Conservation (phyloP, 2,888 invertebrate species). For the Ceramica pisi region DNA sequence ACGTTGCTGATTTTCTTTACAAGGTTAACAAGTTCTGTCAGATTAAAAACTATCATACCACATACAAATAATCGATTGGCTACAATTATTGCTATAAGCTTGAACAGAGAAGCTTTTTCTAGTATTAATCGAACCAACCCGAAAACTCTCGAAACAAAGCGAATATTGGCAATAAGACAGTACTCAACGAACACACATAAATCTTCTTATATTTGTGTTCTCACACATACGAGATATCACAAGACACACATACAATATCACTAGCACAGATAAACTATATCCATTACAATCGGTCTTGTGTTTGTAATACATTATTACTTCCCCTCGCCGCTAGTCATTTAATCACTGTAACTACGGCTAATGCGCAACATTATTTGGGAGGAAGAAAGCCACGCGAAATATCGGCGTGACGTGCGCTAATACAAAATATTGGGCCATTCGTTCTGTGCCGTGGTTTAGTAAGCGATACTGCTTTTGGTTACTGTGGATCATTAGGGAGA, state of each 20-base stretch:
- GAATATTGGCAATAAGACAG: constrained; percentile 48
- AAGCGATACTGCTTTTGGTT: constrained; percentile 42
- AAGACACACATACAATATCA: constrained; percentile 10
- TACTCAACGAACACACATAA: constrained; percentile 41
- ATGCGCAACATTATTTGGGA: constrained; percentile 87
- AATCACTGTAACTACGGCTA: constrained; percentile 89
- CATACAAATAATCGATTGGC: neutral
- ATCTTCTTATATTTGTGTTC: constrained; percentile 38
- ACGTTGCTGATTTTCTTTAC: neutral
- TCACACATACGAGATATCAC: constrained; percentile 17
- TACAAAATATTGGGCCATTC: constrained; percentile 81
- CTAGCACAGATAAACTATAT: constrained; percentile 40
- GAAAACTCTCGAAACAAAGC: constrained; percentile 32
- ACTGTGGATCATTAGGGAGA: constrained; percentile 36
- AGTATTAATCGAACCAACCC: constrained; percentile 12
- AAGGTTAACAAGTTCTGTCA: neutral
- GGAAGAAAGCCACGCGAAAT: constrained; percentile 84
- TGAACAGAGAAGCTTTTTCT: constrained; percentile 3
- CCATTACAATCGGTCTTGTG: constrained; percentile 71
- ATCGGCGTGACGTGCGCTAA: constrained; percentile 81
- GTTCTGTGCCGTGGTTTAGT: constrained; percentile 58
- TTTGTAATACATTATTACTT: constrained; percentile 81
- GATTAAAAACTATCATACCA: neutral
- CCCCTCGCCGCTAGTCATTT: constrained; percentile 82
- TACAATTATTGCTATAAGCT: neutral